A percentile compares a stretch with the other conserved stretches of the same genome.
These are phyloP conservation scores for Pseudomyrmex cubaensis DNA, from an alignment of 1,140 invertebrate species.

Conservation along the genomic window DNA sequence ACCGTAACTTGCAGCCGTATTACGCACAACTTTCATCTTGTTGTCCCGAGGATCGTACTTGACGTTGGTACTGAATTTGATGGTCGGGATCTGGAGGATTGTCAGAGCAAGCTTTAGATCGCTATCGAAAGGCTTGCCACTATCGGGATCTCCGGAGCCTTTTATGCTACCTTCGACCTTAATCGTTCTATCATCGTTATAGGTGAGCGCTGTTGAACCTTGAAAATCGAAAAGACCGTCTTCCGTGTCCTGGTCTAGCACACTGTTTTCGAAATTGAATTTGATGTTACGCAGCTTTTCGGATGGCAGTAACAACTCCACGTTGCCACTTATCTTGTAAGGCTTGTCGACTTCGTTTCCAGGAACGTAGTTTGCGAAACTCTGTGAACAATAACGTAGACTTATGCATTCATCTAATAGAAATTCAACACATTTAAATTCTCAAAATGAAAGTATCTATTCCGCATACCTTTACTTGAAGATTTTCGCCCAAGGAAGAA, in stretches of 20 bases:
- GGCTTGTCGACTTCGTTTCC: conserved; percentile 80
- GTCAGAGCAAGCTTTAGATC: conserved; percentile 47
- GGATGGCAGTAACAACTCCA: conserved; percentile 84
- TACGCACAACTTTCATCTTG: conserved; percentile 71
- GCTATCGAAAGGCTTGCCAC: conserved; percentile 38
- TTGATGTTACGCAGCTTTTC: conserved; percentile 85
- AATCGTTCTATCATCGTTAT: conserved; percentile 86
- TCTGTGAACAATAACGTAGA: conserved; percentile 70
- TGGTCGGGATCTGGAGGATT: conserved; percentile 49
- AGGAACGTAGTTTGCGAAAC: conserved; percentile 82
- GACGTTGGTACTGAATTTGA: conserved; percentile 77
- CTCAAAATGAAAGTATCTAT: background rate
- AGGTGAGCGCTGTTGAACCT: conserved; percentile 78
- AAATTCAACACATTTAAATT: background rate
- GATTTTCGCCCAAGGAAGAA: conserved; percentile 74
- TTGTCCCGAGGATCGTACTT: conserved; percentile 82
- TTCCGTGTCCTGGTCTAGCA: conserved; percentile 67
- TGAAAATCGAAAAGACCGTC: conserved; percentile 70
- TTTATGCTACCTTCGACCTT: conserved; percentile 75
- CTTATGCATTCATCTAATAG: background rate
- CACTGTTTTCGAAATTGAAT: conserved; percentile 73
- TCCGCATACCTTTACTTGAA: conserved; percentile 73
- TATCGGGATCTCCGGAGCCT: conserved; percentile 43
- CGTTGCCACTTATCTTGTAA: conserved; percentile 74
- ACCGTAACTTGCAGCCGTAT: conserved; percentile 70